Percentiles rank a stretch among this genome's conserved stretches.
Evolutionary conservation across 2,888 invertebrate genomes (phyloP).

Genomic region (Heliconius charithonia): DNA sequence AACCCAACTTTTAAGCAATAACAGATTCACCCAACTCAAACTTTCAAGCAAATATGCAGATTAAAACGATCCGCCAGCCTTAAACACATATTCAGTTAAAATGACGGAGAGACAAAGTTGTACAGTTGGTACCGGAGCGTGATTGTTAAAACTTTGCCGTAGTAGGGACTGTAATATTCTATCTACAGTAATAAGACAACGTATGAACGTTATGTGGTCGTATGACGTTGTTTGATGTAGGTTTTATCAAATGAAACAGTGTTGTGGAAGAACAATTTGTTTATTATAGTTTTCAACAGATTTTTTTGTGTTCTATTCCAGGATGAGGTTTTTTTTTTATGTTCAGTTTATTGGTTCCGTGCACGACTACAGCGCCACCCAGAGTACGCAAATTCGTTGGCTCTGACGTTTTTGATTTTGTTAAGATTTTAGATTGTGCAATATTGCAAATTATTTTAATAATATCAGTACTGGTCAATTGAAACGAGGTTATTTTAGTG

Average conservation of each 20-base stretch:
- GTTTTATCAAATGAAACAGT: not conserved
- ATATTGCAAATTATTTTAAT: too few relatives aligned
- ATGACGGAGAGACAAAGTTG: constrained; percentile 64
- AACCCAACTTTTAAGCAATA: constrained; percentile 14
- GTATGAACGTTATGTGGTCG: not conserved
- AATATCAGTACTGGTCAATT: too few relatives aligned
- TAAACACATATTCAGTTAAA: constrained; percentile 57
- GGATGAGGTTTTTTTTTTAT: not conserved
- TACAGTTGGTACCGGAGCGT: constrained; percentile 50
- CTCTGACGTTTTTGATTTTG: too few relatives aligned
- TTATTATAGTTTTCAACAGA: not conserved
- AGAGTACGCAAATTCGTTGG: too few relatives aligned
- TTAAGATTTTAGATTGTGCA: too few relatives aligned
- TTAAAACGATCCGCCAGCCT: constrained; percentile 39
- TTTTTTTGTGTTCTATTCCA: not conserved
- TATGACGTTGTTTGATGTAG: not conserved
- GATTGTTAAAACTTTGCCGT: constrained; percentile 66
- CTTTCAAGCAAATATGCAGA: constrained; percentile 41
- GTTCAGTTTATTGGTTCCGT: too few relatives aligned
- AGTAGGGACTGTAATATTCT: constrained; percentile 30
- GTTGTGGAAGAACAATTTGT: not conserved
- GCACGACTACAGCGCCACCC: too few relatives aligned
- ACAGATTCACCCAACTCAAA: constrained; percentile 41
- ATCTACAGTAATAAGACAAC: constrained; percentile 28
- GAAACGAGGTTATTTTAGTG: too few relatives aligned